Percentiles rank a stretch among this genome's conserved stretches.
Conservation (phyloP, 2,113 vertebrate genomes). For the Camelus bactrianus region DNA sequence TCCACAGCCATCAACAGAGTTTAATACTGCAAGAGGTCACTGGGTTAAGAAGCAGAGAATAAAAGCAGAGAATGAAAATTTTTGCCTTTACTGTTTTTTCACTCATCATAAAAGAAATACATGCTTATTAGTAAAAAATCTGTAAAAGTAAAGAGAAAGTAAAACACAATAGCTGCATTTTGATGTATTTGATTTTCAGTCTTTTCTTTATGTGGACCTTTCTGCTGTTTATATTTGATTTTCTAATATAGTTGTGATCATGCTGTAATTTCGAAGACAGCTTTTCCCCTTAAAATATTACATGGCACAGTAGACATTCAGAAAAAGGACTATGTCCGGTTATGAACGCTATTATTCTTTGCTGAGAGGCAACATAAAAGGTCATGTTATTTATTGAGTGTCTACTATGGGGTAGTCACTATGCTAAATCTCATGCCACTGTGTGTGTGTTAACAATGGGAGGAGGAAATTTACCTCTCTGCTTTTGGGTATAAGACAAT, state of each 20-base stretch:
- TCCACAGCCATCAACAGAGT: conserved; percentile 5
- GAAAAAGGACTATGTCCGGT: conserved; percentile 43
- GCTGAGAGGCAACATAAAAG: conserved; percentile 52
- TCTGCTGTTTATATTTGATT: conserved; percentile 49
- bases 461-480: conserved; percentile 37
- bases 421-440: conserved; percentile 13
- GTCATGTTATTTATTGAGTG: conserved; percentile 44
- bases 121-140: conserved; percentile 37
- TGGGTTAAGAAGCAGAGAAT: conserved; percentile 59
- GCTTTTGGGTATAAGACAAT: conserved; percentile 29
- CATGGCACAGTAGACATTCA: not conserved
- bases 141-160: conserved; percentile 41
- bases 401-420: conserved; percentile 19
- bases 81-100: conserved; percentile 53
- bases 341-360: conserved; percentile 38
- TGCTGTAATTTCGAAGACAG: conserved; percentile 41
- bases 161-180: conserved; percentile 39
- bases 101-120: conserved; percentile 24
- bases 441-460: not conserved
- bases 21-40: conserved; percentile 34
- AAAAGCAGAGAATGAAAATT: conserved; percentile 48
- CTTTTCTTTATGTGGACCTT: conserved; percentile 13
- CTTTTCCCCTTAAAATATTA: conserved; percentile 44
- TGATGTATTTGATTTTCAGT: not conserved
- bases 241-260: conserved; percentile 22